A percentile compares a stretch with the other conserved stretches of the same genome.
phyloP scores from a whole-genome alignment of 2,888 invertebrate genomes.

The Scaptomyza caliginosa region DNA sequence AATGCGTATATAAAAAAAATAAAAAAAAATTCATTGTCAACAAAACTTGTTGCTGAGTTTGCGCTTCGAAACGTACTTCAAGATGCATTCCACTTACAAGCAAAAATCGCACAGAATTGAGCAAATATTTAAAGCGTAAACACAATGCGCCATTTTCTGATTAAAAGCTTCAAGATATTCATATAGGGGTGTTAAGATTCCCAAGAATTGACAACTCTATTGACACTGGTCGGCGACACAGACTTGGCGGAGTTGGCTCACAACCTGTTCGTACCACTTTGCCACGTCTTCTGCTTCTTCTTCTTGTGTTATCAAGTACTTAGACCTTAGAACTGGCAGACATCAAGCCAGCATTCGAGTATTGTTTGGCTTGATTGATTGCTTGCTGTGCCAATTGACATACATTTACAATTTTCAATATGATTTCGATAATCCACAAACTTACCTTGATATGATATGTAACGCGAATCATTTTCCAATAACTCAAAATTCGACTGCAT shows the following conservation, averaged over 20 bases:
- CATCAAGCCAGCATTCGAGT: slow-evolving; percentile 48
- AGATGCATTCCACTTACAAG: slow-evolving; percentile 64
- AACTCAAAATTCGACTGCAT: slow-evolving; percentile 71
- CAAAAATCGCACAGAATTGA: slow-evolving; percentile 38
- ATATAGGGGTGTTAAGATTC: slow-evolving; percentile 42
- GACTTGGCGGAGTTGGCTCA: slow-evolving; percentile 16
- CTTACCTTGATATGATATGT: slow-evolving; percentile 84
- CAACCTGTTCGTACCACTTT: slow-evolving; percentile 41
- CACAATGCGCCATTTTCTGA: slow-evolving; percentile 52
- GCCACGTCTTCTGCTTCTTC: too few relatives aligned
- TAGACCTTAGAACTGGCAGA: slow-evolving; percentile 47
- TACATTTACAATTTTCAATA: slow-evolving; percentile 24
- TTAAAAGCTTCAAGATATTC: slow-evolving; percentile 38
- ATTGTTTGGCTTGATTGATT: slow-evolving; percentile 63
- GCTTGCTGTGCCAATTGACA: slow-evolving; percentile 57
- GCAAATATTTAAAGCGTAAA: slow-evolving; percentile 69
- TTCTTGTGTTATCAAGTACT: slow-evolving; percentile 43
- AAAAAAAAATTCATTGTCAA: slow-evolving; percentile 52
- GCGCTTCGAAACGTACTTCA: slow-evolving; percentile 45
- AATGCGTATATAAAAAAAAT: slow-evolving; percentile 34
- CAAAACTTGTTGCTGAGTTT: slow-evolving; percentile 59
- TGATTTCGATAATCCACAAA: slow-evolving; percentile 57
- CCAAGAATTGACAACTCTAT: slow-evolving; percentile 39
- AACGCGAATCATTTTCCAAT: slow-evolving; percentile 83
- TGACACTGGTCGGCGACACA: slow-evolving; percentile 1